Evolutionary conservation across 1,140 invertebrate genomes (phyloP), one percentile per base, ranked within the genome.

Genomic region (Danaus plexippus): DNA sequence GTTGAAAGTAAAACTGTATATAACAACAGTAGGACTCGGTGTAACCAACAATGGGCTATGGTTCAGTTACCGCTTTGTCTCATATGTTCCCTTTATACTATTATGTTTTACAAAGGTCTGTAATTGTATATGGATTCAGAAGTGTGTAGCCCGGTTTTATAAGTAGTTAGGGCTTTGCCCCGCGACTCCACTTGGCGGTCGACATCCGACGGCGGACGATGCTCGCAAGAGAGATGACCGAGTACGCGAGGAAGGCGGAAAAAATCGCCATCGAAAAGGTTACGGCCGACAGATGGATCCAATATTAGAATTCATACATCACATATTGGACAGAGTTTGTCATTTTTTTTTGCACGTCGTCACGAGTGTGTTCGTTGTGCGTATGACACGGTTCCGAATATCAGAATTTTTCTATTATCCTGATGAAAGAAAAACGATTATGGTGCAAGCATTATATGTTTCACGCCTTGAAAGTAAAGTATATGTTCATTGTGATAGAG

Each of bases 261-360:
- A 74, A 73, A 50, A 64, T 71, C 44, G 71, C 70, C 50, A 67
- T 69, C 41, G 73, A 77, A 67, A 78, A 76, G 75, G 73, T 78
- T 58, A 54, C 49, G 50, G 15, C 11, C 50, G 22, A 32, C 22
- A 32, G 5, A 32, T 32, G 22, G 47, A 45, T n/a, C 54, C 11
- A 40, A 40, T 9, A 40, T 18, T 18, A 11, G 15, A 48, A 48
- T 48, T 48, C 8, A 9, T 48, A 48, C 13, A 18, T 48, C 22
- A 13, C 3, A 1, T 48, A 22, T 32, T 32, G 22, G 22, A 15
- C 9, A 18, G 11, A 10, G 13, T 48, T 48, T 48, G 15, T 12
- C 48, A 50, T 50, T 22, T 50, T 11, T 41, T 50, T 50, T 12
- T 40, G 40, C 55, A 47, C 43, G 44, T 47, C 45, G 12, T 54